These are phyloP conservation scores for Panzeria rudis DNA, from an alignment of 2,888 invertebrate genomes.

Conservation along the genomic window DNA sequence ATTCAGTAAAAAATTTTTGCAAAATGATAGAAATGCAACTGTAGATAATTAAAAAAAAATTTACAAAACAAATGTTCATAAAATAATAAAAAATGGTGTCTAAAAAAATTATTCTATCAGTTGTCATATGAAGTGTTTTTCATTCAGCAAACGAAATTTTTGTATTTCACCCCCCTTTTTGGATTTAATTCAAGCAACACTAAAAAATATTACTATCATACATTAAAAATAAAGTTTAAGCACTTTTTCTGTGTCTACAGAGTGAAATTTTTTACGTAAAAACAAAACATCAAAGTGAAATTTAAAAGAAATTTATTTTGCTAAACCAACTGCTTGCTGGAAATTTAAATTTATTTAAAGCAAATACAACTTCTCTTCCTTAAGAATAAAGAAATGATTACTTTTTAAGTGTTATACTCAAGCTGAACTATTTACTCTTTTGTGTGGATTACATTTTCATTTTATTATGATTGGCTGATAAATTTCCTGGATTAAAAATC, in stretches of 20 bases:
- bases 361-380: background rate
- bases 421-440: background rate
- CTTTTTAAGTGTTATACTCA: background rate
- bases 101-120: constrained; percentile 34
- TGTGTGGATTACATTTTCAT: constrained; percentile 45
- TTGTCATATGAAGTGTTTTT: constrained; percentile 41
- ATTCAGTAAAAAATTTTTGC: background rate
- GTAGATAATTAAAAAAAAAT: constrained; percentile 7
- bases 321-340: constrained; percentile 11
- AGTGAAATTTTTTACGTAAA: constrained; percentile 53
- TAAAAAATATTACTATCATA: constrained; percentile 13
- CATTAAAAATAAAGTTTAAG: constrained; percentile 47
- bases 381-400: constrained; percentile 16
- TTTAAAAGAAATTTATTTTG: constrained; percentile 52
- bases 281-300: constrained; percentile 49
- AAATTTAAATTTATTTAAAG: constrained; percentile 23
- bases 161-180: constrained; percentile 49
- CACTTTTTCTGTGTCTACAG: constrained; percentile 6
- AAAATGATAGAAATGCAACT: constrained; percentile 28
- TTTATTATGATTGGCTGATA: constrained; percentile 21
- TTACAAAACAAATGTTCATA: constrained; percentile 9
- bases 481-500: constrained; percentile 38
- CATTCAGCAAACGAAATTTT: constrained; percentile 31
- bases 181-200: constrained; percentile 37
- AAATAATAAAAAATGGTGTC: constrained; percentile 43